These are phyloP conservation scores for Pituophis catenifer DNA, from an alignment of 2,113 vertebrate genomes.

Conservation along the genomic window DNA sequence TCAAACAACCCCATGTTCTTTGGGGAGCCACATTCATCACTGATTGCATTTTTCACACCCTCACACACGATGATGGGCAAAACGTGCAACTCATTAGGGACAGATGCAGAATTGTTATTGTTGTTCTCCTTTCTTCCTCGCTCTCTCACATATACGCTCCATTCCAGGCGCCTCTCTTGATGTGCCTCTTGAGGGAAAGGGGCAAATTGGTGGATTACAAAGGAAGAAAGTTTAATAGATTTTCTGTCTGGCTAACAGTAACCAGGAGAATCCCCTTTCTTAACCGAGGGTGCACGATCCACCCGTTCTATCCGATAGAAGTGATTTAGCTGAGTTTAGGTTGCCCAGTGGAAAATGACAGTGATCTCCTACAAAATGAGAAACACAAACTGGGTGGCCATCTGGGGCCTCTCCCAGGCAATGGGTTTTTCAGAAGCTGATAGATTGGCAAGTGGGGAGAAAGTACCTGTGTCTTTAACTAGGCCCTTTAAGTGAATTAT, in stretches of 20 bases:
- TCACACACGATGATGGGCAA: neutral
- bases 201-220: neutral
- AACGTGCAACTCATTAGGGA: neutral
- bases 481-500: neutral
- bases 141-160: neutral
- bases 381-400: neutral
- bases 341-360: neutral
- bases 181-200: neutral
- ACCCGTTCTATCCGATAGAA: neutral
- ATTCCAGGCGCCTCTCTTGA: neutral
- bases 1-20: neutral
- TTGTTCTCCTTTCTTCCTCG: neutral
- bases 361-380: neutral
- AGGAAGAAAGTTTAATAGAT: neutral
- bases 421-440: neutral
- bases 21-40: neutral
- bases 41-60: neutral
- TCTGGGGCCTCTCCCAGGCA: slow-evolving; percentile 13
- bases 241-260: neutral
- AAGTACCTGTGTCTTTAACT: neutral
- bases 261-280: neutral
- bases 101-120: neutral
- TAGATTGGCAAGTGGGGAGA: neutral
- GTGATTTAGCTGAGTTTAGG: neutral
- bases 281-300: neutral